phyloP scores from a whole-genome alignment of 2,113 vertebrate genomes.

The Pomatorhinus ruficollis region DNA sequence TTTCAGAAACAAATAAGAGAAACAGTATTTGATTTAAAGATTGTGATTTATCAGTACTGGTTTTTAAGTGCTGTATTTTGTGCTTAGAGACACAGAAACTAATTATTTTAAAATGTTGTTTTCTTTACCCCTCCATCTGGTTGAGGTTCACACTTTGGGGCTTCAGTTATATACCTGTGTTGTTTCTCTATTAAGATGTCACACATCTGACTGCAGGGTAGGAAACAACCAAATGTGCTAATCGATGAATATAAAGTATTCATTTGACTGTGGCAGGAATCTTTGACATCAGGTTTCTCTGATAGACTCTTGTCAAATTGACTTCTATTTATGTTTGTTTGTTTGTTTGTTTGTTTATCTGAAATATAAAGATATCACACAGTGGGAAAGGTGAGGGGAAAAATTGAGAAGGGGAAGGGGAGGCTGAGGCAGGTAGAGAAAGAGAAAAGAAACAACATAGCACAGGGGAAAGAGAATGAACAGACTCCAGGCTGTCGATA shows the following conservation, averaged over 20 bases:
- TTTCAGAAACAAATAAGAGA: neutral
- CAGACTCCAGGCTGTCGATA: neutral
- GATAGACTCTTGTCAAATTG: neutral
- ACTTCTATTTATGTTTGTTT: neutral
- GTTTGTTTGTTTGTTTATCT: neutral
- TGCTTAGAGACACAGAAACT: neutral
- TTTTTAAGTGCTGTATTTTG: neutral
- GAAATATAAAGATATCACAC: neutral
- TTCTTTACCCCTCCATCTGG: neutral
- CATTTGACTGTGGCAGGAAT: neutral
- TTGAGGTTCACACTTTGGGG: neutral
- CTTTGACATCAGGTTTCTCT: neutral
- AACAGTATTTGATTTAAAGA: neutral
- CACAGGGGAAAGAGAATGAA: neutral
- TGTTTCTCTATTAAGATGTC: neutral
- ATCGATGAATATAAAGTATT: neutral
- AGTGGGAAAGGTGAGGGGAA: neutral
- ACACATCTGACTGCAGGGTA: neutral
- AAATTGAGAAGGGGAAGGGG: neutral
- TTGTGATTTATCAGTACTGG: neutral
- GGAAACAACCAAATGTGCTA: neutral
- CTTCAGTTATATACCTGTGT: neutral
- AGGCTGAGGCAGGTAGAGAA: neutral
- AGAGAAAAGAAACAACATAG: neutral
- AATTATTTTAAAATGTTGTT: neutral